Conservation (phyloP, 1,140 invertebrate genomes). For the Propsilocerus akamusi region DNA sequence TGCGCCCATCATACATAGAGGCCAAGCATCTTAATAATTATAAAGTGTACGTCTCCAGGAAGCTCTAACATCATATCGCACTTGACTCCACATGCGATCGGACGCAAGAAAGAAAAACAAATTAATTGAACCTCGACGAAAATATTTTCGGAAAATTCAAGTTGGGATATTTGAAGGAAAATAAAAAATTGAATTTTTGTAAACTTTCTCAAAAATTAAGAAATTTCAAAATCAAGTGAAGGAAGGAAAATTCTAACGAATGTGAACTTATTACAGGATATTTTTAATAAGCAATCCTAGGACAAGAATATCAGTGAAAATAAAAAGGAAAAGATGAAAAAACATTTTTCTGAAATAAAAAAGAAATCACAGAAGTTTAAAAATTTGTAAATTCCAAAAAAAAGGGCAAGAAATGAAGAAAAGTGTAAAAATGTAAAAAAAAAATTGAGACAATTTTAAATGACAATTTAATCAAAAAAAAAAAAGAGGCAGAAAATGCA, state of each 20-base stretch:
- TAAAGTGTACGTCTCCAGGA: slow-evolving; percentile 1
- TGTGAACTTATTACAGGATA: neutral
- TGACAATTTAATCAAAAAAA: neutral
- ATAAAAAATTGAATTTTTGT: neutral
- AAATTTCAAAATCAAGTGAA: neutral
- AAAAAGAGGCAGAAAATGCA: neutral
- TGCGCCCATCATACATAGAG: neutral
- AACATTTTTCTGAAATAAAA: neutral
- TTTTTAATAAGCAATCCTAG: too few relatives aligned
- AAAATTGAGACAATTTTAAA: neutral
- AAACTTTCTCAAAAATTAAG: neutral
- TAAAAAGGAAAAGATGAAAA: neutral
- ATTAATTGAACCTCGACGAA: neutral
- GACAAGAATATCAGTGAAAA: neutral
- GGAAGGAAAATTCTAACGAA: neutral
- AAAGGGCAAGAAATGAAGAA: neutral
- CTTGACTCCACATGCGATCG: slow-evolving; percentile 2
- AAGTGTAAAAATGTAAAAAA: slow-evolving; percentile 1
- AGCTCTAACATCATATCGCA: neutral
- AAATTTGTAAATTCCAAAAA: too few relatives aligned
- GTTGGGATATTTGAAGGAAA: neutral
- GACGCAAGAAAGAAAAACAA: neutral
- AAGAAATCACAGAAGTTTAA: neutral
- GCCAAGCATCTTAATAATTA: too few relatives aligned
- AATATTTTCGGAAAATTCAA: too few relatives aligned